Conservation (phyloP, 2,113 vertebrate genomes). For the Varanus salvator region DNA sequence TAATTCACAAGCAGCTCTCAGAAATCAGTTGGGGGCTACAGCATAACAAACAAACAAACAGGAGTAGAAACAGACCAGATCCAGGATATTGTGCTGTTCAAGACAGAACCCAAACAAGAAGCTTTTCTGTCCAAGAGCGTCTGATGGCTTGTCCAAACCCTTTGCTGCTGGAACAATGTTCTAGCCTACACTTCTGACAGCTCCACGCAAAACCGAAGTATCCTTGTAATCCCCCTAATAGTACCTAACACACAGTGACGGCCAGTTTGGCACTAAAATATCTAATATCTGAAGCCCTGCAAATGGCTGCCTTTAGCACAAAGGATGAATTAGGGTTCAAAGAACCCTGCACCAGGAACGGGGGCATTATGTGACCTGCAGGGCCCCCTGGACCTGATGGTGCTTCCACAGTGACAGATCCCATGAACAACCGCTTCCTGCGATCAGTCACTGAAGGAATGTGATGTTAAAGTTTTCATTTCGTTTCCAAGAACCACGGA, state of each 20-base stretch:
- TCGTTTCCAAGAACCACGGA: slow-evolving; percentile 13
- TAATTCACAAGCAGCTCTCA: no score
- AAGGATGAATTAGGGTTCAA: background rate
- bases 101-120: no score
- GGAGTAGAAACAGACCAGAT: no score
- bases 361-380: background rate
- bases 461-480: background rate
- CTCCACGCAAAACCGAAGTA: background rate
- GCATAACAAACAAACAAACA: no score
- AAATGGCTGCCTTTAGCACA: background rate
- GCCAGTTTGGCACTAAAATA: background rate
- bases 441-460: background rate
- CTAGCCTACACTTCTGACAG: background rate
- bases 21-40: no score
- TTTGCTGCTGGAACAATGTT: background rate
- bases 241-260: background rate
- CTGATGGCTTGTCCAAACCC: background rate
- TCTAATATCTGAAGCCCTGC: background rate
- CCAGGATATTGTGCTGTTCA: no score
- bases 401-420: background rate
- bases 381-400: background rate
- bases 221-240: background rate
- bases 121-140: no score
- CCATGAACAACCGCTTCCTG: background rate
- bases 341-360: background rate